phyloP scores from a whole-genome alignment of 1,140 invertebrate genomes.

The Tetramorium parvispinum region DNA sequence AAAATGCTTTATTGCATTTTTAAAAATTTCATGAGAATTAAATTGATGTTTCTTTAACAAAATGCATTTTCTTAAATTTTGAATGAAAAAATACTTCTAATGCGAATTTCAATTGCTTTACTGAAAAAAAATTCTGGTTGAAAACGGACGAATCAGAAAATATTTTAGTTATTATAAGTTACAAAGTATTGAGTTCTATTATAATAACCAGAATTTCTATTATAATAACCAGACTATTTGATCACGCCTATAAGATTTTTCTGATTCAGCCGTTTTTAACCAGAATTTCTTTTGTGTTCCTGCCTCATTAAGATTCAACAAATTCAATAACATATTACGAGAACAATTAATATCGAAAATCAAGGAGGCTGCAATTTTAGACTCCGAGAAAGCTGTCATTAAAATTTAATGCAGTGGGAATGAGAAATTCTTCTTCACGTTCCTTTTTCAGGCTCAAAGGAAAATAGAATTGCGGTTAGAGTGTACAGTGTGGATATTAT shows the following conservation, averaged over 20 bases:
- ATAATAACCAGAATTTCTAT: no score
- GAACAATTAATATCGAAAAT: not conserved
- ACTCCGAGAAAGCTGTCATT: conserved; percentile 13
- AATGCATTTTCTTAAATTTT: not conserved
- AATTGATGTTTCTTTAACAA: no score
- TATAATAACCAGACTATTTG: no score
- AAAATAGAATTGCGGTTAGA: conserved; percentile 18
- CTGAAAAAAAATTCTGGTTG: no score
- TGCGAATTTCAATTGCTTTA: no score
- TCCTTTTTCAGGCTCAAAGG: not conserved
- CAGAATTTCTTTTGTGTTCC: not conserved
- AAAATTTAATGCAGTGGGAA: conserved; percentile 20
- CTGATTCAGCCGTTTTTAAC: no score
- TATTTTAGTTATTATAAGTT: no score
- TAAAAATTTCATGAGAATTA: no score
- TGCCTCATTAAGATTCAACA: not conserved
- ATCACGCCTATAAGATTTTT: no score
- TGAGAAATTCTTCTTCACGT: not conserved
- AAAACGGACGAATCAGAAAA: no score
- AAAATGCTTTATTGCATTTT: not conserved
- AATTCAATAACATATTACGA: not conserved
- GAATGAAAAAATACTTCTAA: no score
- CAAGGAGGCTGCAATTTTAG: not conserved
- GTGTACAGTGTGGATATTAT: not conserved
- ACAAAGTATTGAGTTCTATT: no score